Percentiles rank a stretch among this genome's conserved stretches.
Conservation (phyloP, 2,113 vertebrate species). For the Chaenocephalus aceratus region DNA sequence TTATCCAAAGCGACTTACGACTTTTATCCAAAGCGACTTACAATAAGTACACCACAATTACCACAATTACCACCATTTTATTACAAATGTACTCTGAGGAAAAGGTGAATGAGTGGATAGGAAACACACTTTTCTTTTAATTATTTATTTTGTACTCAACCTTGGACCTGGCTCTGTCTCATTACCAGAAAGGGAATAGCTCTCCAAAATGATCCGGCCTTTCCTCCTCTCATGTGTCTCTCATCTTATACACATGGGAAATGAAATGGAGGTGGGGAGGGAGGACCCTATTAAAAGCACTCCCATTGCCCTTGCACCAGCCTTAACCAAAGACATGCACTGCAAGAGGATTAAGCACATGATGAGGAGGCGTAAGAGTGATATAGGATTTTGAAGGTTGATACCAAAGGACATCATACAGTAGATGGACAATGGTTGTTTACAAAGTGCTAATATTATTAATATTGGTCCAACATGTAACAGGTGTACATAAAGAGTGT, state of each 20-base stretch:
- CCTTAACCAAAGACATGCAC: conserved; percentile 42
- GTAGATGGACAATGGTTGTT: not conserved
- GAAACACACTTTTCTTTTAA: conserved; percentile 5
- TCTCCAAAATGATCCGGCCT: conserved; percentile 47
- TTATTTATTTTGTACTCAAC: conserved; percentile 35
- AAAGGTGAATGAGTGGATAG: conserved; percentile 3
- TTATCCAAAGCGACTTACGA: no score
- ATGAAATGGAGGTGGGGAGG: conserved; percentile 51
- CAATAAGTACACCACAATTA: no score
- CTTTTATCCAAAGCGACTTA: no score
- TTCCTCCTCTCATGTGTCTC: conserved; percentile 45
- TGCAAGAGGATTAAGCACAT: conserved; percentile 43
- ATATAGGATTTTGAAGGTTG: conserved; percentile 34
- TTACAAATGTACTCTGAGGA: conserved; percentile 14
- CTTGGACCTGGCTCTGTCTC: conserved; percentile 48
- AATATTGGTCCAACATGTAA: not conserved
- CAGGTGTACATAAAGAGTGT: not conserved
- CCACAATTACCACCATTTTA: not conserved
- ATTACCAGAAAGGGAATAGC: conserved; percentile 53
- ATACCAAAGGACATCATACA: conserved; percentile 4
- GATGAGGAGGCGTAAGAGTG: conserved; percentile 31
- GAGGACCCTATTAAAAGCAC: conserved; percentile 55
- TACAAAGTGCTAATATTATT: not conserved
- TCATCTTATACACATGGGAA: conserved; percentile 29
- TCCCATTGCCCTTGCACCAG: conserved; percentile 59